Evolutionary conservation across 2,113 vertebrate genomes (phyloP).

Genomic region (Poecile atricapillus): DNA sequence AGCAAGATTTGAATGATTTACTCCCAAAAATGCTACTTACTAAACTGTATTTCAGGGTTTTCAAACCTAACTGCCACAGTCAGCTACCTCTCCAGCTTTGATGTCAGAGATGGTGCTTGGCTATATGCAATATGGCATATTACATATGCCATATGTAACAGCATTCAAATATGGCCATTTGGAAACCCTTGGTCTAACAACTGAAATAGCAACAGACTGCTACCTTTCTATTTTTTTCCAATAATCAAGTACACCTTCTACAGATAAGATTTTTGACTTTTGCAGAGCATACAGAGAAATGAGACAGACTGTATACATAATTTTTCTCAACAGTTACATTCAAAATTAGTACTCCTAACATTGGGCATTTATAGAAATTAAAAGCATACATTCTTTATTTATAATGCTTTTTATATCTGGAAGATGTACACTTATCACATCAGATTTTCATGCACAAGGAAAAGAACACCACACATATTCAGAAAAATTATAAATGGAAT

Average conservation of each 20-base stretch:
- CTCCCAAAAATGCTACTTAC: background rate
- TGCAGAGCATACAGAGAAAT: background rate
- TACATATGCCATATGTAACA: background rate
- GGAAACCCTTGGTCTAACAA: background rate
- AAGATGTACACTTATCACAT: background rate
- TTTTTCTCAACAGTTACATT: background rate
- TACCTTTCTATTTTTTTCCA: background rate
- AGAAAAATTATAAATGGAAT: background rate
- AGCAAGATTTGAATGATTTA: background rate
- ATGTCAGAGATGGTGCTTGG: background rate
- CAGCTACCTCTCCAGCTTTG: background rate
- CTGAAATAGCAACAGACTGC: background rate
- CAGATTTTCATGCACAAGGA: background rate
- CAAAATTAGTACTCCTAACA: background rate
- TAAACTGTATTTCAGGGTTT: background rate
- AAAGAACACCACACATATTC: background rate
- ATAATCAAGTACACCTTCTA: background rate
- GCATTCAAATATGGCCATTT: background rate
- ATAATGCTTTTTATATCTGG: background rate
- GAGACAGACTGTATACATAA: accelerated
- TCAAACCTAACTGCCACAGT: background rate
- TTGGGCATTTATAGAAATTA: background rate
- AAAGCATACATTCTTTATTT: background rate
- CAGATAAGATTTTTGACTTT: background rate
- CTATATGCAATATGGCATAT: background rate